These are phyloP conservation scores for Chiridota heheva DNA, from an alignment of 35 echinoderm and acorn worm genomes.

Conservation along the genomic window DNA sequence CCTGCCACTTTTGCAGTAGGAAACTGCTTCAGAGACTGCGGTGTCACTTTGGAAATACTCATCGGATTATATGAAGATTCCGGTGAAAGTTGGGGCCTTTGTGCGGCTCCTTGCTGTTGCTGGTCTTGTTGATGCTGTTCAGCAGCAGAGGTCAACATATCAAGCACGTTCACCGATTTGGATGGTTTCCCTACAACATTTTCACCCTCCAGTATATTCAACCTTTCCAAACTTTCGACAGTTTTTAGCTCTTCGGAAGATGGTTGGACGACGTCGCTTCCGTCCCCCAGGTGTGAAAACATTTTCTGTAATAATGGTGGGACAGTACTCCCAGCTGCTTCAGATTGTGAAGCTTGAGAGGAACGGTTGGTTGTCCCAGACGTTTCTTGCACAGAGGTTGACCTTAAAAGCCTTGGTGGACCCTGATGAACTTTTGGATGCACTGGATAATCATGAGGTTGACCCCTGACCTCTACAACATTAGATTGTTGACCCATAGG, in stretches of 20 bases:
- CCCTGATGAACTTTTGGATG: background rate
- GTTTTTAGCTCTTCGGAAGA: conserved; percentile 37
- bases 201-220: conserved; percentile 30
- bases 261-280: background rate
- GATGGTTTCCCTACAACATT: too few species aligned
- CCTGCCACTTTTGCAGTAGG: too few species aligned
- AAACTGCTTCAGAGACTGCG: too few species aligned
- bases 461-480: conserved; percentile 32
- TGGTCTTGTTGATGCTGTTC: too few species aligned
- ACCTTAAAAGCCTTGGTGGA: background rate
- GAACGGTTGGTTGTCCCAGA: background rate
- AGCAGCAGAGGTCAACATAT: too few species aligned
- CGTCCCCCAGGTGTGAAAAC: conserved; percentile 40
- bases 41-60: background rate
- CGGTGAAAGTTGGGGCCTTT: background rate
- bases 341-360: background rate
- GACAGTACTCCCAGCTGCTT: too few species aligned
- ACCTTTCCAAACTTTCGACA: conserved; percentile 77
- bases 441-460: conserved; percentile 5
- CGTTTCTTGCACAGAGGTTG: conserved; percentile 21
- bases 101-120: too few species aligned
- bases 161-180: too few species aligned
- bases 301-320: conserved; percentile 32
- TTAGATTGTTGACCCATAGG: background rate
- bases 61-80: background rate